Conservation (phyloP, 2,113 vertebrate genomes). For the Stictonetta naevosa region DNA sequence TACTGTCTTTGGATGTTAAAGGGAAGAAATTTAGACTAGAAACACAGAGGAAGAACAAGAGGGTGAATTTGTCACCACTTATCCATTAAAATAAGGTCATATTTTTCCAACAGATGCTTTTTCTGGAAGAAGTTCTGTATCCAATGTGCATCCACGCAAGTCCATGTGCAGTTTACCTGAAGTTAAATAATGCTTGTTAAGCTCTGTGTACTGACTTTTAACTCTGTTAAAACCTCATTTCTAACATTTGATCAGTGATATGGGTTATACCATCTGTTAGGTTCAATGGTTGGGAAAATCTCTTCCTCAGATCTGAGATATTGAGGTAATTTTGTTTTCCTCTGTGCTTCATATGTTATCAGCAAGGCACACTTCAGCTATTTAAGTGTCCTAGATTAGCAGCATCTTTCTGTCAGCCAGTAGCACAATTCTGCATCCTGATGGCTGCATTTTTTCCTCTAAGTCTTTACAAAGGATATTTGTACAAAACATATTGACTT, state of each 20-base stretch:
- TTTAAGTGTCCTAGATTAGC: not conserved
- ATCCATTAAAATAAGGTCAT: not conserved
- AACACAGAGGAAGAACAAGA: not conserved
- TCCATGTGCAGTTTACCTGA: not conserved
- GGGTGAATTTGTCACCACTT: not conserved
- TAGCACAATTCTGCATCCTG: not conserved
- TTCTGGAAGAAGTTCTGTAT: not conserved
- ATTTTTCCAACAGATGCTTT: not conserved
- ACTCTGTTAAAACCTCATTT: not conserved
- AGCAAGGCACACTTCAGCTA: not conserved
- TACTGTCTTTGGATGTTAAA: not conserved
- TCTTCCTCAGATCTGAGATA: not conserved
- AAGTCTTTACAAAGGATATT: not conserved
- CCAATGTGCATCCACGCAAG: not conserved
- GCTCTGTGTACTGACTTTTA: not conserved
- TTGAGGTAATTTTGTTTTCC: not conserved
- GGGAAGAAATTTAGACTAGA: not conserved
- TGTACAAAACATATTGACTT: not conserved
- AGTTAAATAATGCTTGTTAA: not conserved
- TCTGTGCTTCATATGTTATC: not conserved
- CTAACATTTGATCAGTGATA: not conserved
- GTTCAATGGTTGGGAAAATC: not conserved
- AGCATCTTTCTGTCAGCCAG: accelerated
- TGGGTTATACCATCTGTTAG: not conserved
- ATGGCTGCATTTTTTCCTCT: not conserved